Evolutionary conservation across 2,113 vertebrate genomes (phyloP).

Genomic region (Carassius auratus): DNA sequence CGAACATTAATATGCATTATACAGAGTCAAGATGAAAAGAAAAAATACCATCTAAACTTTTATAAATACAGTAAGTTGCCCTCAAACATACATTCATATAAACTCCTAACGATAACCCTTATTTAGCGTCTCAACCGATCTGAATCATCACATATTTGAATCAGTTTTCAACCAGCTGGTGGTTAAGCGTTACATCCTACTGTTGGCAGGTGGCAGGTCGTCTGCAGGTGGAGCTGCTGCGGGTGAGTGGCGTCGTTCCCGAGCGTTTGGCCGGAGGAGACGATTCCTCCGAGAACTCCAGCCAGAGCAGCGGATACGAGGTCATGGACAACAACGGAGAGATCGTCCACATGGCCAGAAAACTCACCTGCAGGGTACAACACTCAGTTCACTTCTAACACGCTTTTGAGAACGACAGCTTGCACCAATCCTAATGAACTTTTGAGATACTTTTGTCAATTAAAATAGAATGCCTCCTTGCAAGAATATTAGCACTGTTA

Average conservation of each 20-base stretch:
- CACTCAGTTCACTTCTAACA: neutral
- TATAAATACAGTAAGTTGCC: too few relatives aligned
- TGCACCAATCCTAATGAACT: neutral
- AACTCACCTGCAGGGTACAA: constrained; percentile 90
- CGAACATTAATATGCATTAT: too few relatives aligned
- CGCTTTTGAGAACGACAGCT: neutral
- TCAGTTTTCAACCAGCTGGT: too few relatives aligned
- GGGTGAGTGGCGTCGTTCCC: constrained; percentile 85
- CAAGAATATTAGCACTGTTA: neutral
- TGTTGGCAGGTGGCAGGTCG: constrained; percentile 87
- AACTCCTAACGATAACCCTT: too few relatives aligned
- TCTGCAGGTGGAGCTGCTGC: constrained; percentile 91
- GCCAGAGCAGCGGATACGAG: constrained; percentile 91
- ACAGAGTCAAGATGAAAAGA: too few relatives aligned
- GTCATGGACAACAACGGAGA: constrained; percentile 90
- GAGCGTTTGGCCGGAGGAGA: constrained; percentile 87
- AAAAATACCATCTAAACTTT: too few relatives aligned
- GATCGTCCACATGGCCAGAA: constrained; percentile 87
- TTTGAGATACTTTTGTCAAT: neutral
- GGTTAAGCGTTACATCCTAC: too few relatives aligned
- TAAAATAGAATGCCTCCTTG: neutral
- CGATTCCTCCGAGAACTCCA: constrained; percentile 97
- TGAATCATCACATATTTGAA: too few relatives aligned
- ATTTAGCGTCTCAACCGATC: too few relatives aligned
- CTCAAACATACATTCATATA: too few relatives aligned